Percentiles rank a stretch among this genome's conserved stretches.
Conservation (phyloP, 2,888 invertebrate genomes). For the Podabrus alpinus region DNA sequence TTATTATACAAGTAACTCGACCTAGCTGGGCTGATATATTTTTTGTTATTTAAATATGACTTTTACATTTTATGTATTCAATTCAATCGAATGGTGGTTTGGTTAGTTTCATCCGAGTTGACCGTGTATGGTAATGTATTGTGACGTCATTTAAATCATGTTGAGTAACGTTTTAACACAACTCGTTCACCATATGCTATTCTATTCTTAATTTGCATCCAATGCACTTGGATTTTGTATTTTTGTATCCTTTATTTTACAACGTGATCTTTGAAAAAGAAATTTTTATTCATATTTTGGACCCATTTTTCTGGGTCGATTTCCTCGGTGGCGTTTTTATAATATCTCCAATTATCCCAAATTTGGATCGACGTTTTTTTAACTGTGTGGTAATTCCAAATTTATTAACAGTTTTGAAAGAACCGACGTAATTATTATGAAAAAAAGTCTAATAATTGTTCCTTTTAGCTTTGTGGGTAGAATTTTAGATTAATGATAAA, state of each 20-base stretch:
- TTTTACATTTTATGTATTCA: neutral
- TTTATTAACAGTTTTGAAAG: neutral
- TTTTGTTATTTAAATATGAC: neutral
- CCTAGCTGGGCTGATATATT: neutral
- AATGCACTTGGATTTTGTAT: neutral
- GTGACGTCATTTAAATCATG: conserved; percentile 30
- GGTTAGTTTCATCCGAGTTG: conserved; percentile 17
- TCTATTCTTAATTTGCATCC: neutral
- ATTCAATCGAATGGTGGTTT: neutral
- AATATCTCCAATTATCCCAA: neutral
- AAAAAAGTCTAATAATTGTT: neutral
- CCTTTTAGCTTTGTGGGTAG: neutral
- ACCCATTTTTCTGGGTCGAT: neutral
- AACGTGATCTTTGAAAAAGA: neutral
- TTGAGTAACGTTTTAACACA: conserved; percentile 29
- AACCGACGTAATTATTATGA: no score
- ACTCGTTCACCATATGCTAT: conserved; percentile 29
- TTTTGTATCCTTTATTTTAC: neutral
- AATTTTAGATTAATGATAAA: neutral
- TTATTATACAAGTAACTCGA: neutral
- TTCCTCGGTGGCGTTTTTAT: neutral
- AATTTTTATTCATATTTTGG: neutral
- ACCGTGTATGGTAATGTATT: conserved; percentile 32
- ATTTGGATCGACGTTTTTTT: neutral
- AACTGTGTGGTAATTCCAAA: neutral